phyloP scores from a whole-genome alignment of 2,113 vertebrate genomes.

The Petrocephalus zakoni region DNA sequence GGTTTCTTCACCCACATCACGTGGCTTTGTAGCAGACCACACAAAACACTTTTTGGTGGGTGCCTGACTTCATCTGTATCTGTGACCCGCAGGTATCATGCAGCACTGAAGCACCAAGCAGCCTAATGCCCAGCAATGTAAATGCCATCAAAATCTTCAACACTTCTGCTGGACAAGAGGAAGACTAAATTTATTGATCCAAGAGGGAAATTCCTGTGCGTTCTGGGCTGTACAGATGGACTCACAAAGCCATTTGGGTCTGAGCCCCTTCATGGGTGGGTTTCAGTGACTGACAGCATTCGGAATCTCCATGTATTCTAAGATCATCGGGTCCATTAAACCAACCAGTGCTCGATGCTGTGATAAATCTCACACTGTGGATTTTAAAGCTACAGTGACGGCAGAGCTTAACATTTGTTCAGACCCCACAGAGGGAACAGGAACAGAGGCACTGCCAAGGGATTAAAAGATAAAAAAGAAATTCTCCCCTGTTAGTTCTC shows the following conservation, averaged over 20 bases:
- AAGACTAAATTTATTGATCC: background rate
- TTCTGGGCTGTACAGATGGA: background rate
- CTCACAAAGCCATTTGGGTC: background rate
- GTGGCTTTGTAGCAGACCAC: background rate
- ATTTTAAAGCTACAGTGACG: background rate
- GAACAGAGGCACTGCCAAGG: background rate
- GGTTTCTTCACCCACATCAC: background rate
- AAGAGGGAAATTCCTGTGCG: background rate
- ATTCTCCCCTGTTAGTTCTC: background rate
- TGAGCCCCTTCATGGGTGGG: background rate
- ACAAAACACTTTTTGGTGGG: background rate
- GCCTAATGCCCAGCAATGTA: background rate
- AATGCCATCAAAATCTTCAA: background rate
- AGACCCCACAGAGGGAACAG: background rate
- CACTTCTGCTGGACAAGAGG: background rate
- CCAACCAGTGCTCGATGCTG: background rate
- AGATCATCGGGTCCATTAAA: background rate
- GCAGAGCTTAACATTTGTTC: background rate
- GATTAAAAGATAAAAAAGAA: background rate
- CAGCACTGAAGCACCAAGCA: background rate
- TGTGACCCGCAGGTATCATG: background rate
- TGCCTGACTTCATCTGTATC: background rate
- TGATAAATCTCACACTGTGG: background rate
- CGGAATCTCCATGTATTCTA: background rate
- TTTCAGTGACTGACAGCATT: background rate